Conservation (phyloP, 2,113 vertebrate genomes). For the Vimba vimba region DNA sequence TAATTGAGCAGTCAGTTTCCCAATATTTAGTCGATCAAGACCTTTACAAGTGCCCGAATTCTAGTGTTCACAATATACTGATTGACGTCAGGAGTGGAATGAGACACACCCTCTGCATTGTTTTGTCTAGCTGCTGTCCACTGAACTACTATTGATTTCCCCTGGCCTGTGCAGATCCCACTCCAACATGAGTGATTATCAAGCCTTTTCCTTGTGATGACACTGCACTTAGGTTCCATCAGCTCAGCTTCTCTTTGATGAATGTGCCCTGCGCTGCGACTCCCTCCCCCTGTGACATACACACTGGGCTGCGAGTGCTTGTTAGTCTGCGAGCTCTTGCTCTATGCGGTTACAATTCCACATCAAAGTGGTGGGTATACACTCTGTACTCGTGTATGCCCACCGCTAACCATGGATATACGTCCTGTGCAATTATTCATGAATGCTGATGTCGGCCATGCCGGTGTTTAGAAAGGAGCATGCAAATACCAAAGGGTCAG, state of each 20-base stretch:
- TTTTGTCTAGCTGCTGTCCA: constrained; percentile 55
- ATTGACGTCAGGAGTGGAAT: constrained; percentile 4
- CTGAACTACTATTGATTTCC: constrained; percentile 62
- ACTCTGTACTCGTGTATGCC: constrained; percentile 30
- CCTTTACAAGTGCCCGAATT: neutral
- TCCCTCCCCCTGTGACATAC: constrained; percentile 51
- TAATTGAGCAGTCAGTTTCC: constrained; percentile 1
- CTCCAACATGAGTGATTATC: constrained; percentile 65
- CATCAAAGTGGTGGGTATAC: constrained; percentile 47
- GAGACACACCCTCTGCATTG: constrained; percentile 31
- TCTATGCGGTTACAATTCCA: constrained; percentile 44
- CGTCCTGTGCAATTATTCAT: constrained; percentile 44
- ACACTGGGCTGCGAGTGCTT: constrained; percentile 47
- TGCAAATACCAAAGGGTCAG: constrained; percentile 47
- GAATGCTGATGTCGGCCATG: constrained; percentile 42
- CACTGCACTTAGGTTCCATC: constrained; percentile 63
- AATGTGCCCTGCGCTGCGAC: constrained; percentile 56
- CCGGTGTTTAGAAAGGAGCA: constrained; percentile 41
- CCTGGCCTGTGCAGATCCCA: constrained; percentile 54
- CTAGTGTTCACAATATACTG: neutral
- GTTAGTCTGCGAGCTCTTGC: constrained; percentile 53
- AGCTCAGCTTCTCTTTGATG: constrained; percentile 60
- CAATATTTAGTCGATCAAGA: neutral
- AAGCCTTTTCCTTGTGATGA: constrained; percentile 63
- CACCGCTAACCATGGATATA: constrained; percentile 39